phyloP scores from a whole-genome alignment of 2,113 vertebrate genomes.

The Lucifuga dentata region DNA sequence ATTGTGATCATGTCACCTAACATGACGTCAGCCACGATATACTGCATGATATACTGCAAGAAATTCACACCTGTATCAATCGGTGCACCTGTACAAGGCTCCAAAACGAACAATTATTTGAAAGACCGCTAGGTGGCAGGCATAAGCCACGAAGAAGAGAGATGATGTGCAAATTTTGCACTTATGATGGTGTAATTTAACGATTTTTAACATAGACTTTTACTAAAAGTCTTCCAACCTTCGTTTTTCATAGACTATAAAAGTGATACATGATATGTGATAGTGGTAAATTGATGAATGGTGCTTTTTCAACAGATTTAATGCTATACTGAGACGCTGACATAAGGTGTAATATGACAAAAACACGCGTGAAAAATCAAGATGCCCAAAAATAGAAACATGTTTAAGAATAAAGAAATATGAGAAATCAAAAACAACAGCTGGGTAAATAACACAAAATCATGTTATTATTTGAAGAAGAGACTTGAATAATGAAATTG shows the following conservation, averaged over 20 bases:
- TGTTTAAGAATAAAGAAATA: background rate
- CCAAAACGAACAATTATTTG: background rate
- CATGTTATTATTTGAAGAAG: too few relatives aligned
- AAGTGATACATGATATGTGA: background rate
- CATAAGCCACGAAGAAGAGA: constrained; percentile 43
- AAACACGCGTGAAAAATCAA: too few relatives aligned
- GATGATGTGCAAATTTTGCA: constrained; percentile 12
- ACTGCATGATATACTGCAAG: background rate
- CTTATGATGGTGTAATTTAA: constrained; percentile 10
- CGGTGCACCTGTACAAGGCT: constrained; percentile 6
- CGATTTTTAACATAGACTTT: background rate
- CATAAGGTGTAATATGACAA: background rate
- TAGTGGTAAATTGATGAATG: background rate
- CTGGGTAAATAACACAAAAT: too few relatives aligned
- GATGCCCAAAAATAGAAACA: too few relatives aligned
- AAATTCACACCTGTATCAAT: background rate
- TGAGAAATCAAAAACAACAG: too few relatives aligned
- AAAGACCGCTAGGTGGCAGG: constrained; percentile 66
- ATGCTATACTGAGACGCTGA: background rate
- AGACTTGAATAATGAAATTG: background rate
- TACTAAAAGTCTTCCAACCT: background rate
- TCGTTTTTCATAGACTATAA: constrained; percentile 10
- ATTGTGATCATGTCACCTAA: constrained; percentile 5
- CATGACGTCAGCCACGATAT: background rate
- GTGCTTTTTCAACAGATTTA: background rate